Evolutionary conservation across 2,888 invertebrate species (phyloP).

Genomic region (Dorcus hopei): DNA sequence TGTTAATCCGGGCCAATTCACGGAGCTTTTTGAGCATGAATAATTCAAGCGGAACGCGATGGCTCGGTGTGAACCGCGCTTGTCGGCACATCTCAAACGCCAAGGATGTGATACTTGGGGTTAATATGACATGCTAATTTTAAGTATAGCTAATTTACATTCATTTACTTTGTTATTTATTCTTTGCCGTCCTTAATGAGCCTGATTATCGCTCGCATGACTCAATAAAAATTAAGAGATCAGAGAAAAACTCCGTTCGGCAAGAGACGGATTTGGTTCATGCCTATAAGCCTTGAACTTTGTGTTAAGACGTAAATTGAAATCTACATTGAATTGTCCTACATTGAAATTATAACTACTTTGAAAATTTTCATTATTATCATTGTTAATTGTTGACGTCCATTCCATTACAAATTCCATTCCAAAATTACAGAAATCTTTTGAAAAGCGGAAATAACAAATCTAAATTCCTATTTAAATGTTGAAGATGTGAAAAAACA

Average conservation of each 20-base stretch:
- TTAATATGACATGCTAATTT: constrained; percentile 49
- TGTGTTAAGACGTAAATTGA: neutral
- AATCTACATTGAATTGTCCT: no score
- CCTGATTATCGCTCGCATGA: constrained; percentile 26
- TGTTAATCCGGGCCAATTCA: constrained; percentile 26
- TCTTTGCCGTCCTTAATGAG: constrained; percentile 36
- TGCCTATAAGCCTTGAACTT: neutral
- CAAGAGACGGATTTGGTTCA: neutral
- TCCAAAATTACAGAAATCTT: no score
- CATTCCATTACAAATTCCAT: no score
- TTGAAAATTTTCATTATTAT: no score
- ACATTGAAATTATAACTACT: no score
- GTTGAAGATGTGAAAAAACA: no score
- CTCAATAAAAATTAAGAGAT: constrained; percentile 18
- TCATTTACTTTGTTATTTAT: constrained; percentile 43
- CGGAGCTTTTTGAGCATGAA: constrained; percentile 27
- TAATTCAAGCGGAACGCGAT: constrained; percentile 24
- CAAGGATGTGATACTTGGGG: constrained; percentile 41
- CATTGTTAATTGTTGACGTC: no score
- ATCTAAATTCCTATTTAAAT: no score
- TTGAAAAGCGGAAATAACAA: no score
- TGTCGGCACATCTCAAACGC: constrained; percentile 34
- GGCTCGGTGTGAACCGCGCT: constrained; percentile 21
- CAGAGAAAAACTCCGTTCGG: neutral
- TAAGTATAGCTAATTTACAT: constrained; percentile 49